phyloP scores from a whole-genome alignment of 2,113 vertebrate species.

The Forbesichthys papilliferus region DNA sequence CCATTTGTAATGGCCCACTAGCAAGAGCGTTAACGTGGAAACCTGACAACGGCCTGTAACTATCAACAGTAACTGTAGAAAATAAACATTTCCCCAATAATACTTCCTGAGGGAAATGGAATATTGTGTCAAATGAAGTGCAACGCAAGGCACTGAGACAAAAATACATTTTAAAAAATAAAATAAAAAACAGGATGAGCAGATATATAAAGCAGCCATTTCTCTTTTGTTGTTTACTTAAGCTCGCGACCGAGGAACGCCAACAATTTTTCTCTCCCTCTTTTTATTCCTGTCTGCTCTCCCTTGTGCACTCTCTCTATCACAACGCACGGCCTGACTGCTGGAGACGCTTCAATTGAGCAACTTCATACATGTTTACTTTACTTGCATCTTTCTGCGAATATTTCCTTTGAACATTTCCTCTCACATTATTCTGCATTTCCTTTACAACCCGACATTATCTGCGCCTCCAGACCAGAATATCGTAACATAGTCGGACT shows the following conservation, averaged over 20 bases:
- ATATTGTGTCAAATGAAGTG: slow-evolving; percentile 7
- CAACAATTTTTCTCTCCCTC: slow-evolving; percentile 36
- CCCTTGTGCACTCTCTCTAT: slow-evolving; percentile 53
- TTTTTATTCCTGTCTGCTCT: background rate
- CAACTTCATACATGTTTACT: slow-evolving; percentile 76
- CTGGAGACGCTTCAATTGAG: slow-evolving; percentile 64
- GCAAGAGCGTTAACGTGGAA: slow-evolving; percentile 44
- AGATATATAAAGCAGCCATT: slow-evolving; percentile 16
- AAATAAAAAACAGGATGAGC: background rate
- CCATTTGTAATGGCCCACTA: slow-evolving; percentile 40
- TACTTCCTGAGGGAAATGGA: slow-evolving; percentile 2
- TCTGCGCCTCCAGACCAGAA: slow-evolving; percentile 61
- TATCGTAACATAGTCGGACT: slow-evolving; percentile 43
- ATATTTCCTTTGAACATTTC: slow-evolving; percentile 63
- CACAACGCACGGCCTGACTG: slow-evolving; percentile 64
- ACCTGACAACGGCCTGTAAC: slow-evolving; percentile 39
- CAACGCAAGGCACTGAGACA: background rate
- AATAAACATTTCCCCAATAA: slow-evolving; percentile 2
- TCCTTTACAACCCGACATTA: slow-evolving; percentile 52
- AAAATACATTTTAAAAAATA: background rate
- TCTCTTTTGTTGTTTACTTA: slow-evolving; percentile 53
- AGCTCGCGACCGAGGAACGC: slow-evolving; percentile 29
- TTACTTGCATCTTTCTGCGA: slow-evolving; percentile 71
- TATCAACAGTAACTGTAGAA: slow-evolving; percentile 15
- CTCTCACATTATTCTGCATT: slow-evolving; percentile 66